Evolutionary conservation across 2,888 invertebrate genomes (phyloP), one percentile per base, ranked within the genome.

Genomic region (Hypolimnas misippus): DNA sequence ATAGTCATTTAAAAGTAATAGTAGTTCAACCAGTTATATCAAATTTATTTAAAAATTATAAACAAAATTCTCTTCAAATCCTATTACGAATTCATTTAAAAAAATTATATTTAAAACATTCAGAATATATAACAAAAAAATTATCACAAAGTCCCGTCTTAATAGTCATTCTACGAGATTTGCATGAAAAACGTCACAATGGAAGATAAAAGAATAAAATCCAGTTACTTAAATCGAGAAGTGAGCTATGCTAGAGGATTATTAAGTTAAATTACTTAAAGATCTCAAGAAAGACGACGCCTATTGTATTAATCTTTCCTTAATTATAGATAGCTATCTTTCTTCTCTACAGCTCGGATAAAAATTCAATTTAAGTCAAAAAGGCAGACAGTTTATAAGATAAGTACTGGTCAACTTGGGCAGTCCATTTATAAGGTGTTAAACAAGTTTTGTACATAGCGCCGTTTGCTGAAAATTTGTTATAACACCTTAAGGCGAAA

Each of bases 211-310:
- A 73, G 71, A 73, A 76, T 70, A 69, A 74, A 81, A 79, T 81
- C 79, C 77, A 68, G 62, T 70, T 76, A 73, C 76, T 81, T 81
- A 73, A 81, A 81, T 84, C 77, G 79, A 79, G 83, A 82, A 78
- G 75, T 75, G 73, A 73, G 74, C 80, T 78, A 78, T 82, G 77
- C 78, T 74, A 80, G 73, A 72, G 84, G 87, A 89, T 89, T 90
- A 89, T 83, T 81, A 89, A 89, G 76, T 89, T 89, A 87, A 88
- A 89, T 90, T 89, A 84, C 81, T 86, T 80, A 77, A 70, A 76
- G 74, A 78, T 79, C 70, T 78, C 76, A 74, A 75, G 76, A 78
- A 80, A 79, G 60, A 62, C 80, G 76, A 77, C 76, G 76, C 72
- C 77, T 72, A 77, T 82, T 80, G 77, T 83, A 81, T 77, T 69